Percentiles rank a stretch among this genome's conserved stretches.
Evolutionary conservation across 2,888 invertebrate genomes (phyloP).

Genomic region (Lithophane leautieri): DNA sequence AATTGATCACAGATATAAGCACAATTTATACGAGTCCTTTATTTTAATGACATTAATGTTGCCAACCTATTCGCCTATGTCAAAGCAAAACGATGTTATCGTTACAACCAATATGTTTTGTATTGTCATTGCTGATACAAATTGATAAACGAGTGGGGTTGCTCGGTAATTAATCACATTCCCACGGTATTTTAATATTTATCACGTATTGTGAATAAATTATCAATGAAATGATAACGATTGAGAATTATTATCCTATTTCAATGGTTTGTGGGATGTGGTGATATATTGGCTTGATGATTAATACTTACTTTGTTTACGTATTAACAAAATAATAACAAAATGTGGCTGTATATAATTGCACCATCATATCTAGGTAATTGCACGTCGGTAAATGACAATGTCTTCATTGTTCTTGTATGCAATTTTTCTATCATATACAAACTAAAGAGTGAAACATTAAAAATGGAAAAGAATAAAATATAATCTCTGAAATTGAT

Average conservation of each 20-base stretch:
- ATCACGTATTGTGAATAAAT: conserved; percentile 63
- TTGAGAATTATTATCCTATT: conserved; percentile 52
- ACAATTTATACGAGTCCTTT: conserved; percentile 2
- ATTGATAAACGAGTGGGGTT: conserved; percentile 63
- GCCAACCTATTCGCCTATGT: conserved; percentile 48
- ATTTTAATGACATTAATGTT: conserved; percentile 32
- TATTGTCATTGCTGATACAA: conserved; percentile 59
- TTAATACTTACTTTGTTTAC: background rate
- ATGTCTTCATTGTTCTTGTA: background rate
- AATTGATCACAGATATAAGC: background rate
- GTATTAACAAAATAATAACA: background rate
- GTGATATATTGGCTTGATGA: conserved; percentile 29
- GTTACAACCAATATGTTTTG: conserved; percentile 60
- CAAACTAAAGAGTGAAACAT: too few species aligned
- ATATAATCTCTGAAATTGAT: too few species aligned
- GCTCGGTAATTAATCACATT: conserved; percentile 63
- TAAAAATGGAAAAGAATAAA: too few species aligned
- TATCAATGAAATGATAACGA: conserved; percentile 61
- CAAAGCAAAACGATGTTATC: conserved; percentile 58
- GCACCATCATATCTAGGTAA: background rate
- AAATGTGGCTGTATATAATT: background rate
- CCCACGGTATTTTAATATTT: conserved; percentile 56
- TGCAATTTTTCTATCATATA: background rate
- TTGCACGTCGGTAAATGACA: too few species aligned
- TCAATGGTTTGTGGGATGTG: conserved; percentile 34